Conservation (phyloP, 2,113 vertebrate species). For the Perca flavescens region DNA sequence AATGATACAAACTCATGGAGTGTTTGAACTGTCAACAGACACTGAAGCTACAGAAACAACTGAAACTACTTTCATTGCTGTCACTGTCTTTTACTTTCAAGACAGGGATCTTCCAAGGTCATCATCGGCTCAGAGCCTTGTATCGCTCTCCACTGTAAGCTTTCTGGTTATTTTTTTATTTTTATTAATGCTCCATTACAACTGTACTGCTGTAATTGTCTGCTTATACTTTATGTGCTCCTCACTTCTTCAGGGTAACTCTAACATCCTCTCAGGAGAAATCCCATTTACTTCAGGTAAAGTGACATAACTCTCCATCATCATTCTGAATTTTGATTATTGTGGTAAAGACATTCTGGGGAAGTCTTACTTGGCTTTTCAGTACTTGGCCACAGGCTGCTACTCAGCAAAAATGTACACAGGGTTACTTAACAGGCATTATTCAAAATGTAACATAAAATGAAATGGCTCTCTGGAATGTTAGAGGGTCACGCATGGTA, state of each 20-base stretch:
- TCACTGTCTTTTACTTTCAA: slow-evolving; percentile 55
- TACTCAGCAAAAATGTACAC: neutral
- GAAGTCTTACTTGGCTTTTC: neutral
- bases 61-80: slow-evolving; percentile 15
- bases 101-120: slow-evolving; percentile 66
- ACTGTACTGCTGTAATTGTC: neutral
- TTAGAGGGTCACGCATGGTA: neutral
- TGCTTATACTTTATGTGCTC: neutral
- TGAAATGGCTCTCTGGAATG: neutral
- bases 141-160: slow-evolving; percentile 46
- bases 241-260: slow-evolving; percentile 56
- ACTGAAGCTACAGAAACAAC: slow-evolving; percentile 3
- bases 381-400: neutral
- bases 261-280: slow-evolving; percentile 38
- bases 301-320: neutral
- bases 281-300: slow-evolving; percentile 44
- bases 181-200: neutral
- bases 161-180: slow-evolving; percentile 7
- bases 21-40: slow-evolving; percentile 32
- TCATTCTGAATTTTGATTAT: neutral
- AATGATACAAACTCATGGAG: slow-evolving; percentile 23
- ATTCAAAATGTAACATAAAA: slow-evolving; percentile 18
- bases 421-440: slow-evolving; percentile 3
- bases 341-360: neutral
- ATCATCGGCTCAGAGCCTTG: slow-evolving; percentile 27